A percentile compares a stretch with the other conserved stretches of the same genome.
These are phyloP conservation scores for Cassiopea andromeda DNA, from an alignment of 30 jellyfish, hydroid and myxozoan species.

Conservation along the genomic window DNA sequence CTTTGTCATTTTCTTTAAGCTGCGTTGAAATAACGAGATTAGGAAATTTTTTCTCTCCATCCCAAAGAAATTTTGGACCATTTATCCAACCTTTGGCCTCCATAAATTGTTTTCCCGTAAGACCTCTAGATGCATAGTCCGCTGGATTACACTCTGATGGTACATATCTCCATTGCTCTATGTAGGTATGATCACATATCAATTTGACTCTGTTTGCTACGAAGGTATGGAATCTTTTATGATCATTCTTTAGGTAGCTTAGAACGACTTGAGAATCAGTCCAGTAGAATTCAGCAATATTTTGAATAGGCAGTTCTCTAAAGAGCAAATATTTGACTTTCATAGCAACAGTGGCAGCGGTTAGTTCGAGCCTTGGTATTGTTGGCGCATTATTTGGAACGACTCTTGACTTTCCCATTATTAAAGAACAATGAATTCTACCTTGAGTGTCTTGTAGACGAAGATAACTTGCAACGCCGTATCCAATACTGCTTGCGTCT, in stretches of 20 bases:
- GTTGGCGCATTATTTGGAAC: not conserved
- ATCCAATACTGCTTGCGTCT: slow-evolving; percentile 49
- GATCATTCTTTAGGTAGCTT: slow-evolving; percentile 26
- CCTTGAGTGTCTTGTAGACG: slow-evolving; percentile 33
- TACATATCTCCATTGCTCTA: slow-evolving; percentile 22
- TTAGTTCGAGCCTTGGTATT: not conserved
- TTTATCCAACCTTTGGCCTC: slow-evolving; percentile 17
- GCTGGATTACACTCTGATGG: not conserved
- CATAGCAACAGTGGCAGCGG: not conserved
- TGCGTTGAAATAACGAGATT: not conserved
- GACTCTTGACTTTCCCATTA: not conserved
- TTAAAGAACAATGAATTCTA: not conserved
- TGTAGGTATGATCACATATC: slow-evolving; percentile 27
- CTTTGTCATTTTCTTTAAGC: slow-evolving; percentile 19
- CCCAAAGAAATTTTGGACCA: slow-evolving; percentile 22
- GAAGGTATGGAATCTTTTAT: slow-evolving; percentile 23
- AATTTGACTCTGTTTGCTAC: slow-evolving; percentile 38
- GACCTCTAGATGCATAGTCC: slow-evolving; percentile 14
- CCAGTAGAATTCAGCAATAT: slow-evolving; percentile 21
- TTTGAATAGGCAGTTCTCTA: slow-evolving; percentile 9
- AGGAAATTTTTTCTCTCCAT: slow-evolving; percentile 5
- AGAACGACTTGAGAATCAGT: slow-evolving; percentile 41
- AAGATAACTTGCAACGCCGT: slow-evolving; percentile 52
- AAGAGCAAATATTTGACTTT: not conserved
- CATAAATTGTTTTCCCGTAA: slow-evolving; percentile 13